Evolutionary conservation across 1,140 invertebrate genomes (phyloP).

Genomic region (Drosophila littoralis): DNA sequence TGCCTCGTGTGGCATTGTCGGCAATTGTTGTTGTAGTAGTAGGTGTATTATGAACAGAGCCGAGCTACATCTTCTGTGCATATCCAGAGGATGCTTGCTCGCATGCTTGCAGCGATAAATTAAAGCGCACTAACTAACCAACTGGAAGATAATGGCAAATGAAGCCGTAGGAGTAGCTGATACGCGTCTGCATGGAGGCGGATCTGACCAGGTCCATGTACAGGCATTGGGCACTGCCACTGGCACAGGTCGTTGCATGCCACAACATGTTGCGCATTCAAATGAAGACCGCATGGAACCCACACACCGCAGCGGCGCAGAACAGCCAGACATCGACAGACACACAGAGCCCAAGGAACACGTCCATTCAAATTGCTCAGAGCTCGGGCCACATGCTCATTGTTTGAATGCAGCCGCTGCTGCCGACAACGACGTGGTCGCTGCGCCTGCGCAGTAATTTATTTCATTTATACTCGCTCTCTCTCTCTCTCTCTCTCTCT

Average conservation of each 20-base stretch:
- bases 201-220: slow-evolving; percentile 4
- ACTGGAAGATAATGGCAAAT: slow-evolving; percentile 76
- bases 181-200: slow-evolving; percentile 30
- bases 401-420: slow-evolving; percentile 47
- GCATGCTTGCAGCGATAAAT: slow-evolving; percentile 69
- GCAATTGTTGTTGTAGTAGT: slow-evolving; percentile 8
- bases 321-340: slow-evolving; percentile 21
- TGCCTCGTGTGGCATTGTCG: slow-evolving; percentile 75
- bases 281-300: slow-evolving; percentile 52
- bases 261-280: slow-evolving; percentile 57
- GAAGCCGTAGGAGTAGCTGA: slow-evolving; percentile 72
- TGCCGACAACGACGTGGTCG: background rate
- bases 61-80: slow-evolving; percentile 3
- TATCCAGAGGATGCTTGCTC: slow-evolving; percentile 33
- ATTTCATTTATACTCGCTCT: slow-evolving; percentile 66
- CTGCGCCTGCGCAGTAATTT: slow-evolving; percentile 76
- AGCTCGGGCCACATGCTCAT: slow-evolving; percentile 41
- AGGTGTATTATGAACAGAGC: slow-evolving; percentile 28
- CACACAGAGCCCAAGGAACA: slow-evolving; percentile 34
- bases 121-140: slow-evolving; percentile 73
- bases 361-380: slow-evolving; percentile 72
- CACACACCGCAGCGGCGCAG: slow-evolving; percentile 5
- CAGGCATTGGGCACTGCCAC: too few species aligned
- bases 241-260: slow-evolving; percentile 17
- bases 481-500: background rate